Evolutionary conservation across 2,888 invertebrate genomes (phyloP).

Genomic region (Macrosiphum euphorbiae): DNA sequence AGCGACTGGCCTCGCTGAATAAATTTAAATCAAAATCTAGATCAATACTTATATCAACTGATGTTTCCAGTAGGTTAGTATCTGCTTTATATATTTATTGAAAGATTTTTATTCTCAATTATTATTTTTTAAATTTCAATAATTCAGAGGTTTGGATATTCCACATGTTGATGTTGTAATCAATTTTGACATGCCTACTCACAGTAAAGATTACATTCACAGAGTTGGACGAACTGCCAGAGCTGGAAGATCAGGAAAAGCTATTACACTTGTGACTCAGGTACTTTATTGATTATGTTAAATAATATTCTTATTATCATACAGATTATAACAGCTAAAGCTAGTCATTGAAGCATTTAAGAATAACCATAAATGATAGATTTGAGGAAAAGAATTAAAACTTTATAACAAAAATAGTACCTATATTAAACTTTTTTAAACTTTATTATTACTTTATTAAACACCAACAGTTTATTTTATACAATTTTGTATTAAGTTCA

Average conservation of each 20-base stretch:
- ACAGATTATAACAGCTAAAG: not conserved
- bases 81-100: not conserved
- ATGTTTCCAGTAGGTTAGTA: conserved; percentile 94
- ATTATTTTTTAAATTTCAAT: conserved; percentile 39
- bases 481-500: not conserved
- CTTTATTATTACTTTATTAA: not conserved
- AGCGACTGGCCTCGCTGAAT: conserved; percentile 92
- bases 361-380: not conserved
- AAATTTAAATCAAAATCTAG: conserved; percentile 95
- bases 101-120: not conserved
- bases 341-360: not conserved
- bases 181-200: conserved; percentile 98
- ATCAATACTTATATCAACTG: conserved; percentile 97
- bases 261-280: conserved; percentile 97
- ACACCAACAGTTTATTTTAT: not conserved
- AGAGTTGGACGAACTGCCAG: conserved; percentile 96
- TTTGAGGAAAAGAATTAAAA: not conserved
- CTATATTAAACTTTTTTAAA: not conserved
- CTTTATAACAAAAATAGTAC: not conserved
- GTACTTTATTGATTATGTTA: conserved; percentile 70
- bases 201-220: conserved; percentile 99
- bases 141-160: conserved; percentile 92
- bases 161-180: conserved; percentile 98
- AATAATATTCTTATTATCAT: not conserved
- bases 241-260: conserved; percentile 93